Conservation (phyloP, 2,888 invertebrate species). For the Euclidia mi region DNA sequence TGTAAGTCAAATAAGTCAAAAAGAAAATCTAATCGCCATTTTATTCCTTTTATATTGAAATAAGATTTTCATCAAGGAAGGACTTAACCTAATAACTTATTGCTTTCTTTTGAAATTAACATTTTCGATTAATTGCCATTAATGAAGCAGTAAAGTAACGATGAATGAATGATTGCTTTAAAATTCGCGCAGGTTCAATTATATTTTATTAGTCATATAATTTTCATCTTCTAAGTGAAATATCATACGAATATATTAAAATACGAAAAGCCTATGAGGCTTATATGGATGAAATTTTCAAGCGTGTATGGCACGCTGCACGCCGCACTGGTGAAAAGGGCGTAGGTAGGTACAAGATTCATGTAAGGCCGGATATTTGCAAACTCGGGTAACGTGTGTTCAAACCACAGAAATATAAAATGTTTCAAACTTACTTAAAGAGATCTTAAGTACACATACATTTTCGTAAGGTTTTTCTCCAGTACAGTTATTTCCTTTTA, state of each 20-base stretch:
- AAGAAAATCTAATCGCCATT: too few species aligned
- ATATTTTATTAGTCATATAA: not conserved
- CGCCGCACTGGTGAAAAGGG: not conserved
- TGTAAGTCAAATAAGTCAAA: too few species aligned
- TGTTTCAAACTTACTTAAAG: slow-evolving; percentile 9
- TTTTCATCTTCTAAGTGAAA: not conserved
- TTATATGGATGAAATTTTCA: slow-evolving; percentile 3
- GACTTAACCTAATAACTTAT: too few species aligned
- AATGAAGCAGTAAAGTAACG: too few species aligned
- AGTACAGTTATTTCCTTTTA: slow-evolving; percentile 15
- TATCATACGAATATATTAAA: slow-evolving; percentile 1
- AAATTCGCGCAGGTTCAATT: not conserved
- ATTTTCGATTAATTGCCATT: too few species aligned
- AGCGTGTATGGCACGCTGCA: not conserved
- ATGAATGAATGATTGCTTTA: too few species aligned
- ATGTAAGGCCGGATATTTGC: slow-evolving; percentile 11
- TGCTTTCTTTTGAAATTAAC: too few species aligned
- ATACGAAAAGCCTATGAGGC: not conserved
- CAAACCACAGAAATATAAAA: too few species aligned
- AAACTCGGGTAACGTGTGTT: slow-evolving; percentile 9
- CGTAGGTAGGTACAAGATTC: not conserved
- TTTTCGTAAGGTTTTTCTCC: slow-evolving; percentile 16
- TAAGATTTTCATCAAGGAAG: too few species aligned
- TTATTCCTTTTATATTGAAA: too few species aligned
- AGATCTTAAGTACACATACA: slow-evolving; percentile 20